Conservation (phyloP, 1,140 invertebrate species). For the Aphelenchoides fujianensis region DNA sequence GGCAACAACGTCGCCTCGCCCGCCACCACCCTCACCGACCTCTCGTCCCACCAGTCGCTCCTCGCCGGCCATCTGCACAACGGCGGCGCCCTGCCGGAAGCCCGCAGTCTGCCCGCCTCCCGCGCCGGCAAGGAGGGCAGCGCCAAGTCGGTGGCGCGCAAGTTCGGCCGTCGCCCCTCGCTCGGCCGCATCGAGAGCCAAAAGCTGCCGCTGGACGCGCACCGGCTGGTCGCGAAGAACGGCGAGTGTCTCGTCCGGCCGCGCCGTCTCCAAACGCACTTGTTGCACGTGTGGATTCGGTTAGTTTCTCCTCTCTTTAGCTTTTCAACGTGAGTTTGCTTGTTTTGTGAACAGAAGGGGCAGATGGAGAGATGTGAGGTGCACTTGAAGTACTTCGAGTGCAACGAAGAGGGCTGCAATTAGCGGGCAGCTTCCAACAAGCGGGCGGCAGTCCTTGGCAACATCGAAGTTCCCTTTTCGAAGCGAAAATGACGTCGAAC, state of each 20-base stretch:
- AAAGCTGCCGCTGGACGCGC: background rate
- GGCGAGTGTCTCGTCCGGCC: slow-evolving; percentile 52
- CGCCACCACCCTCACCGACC: background rate
- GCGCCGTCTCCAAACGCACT: background rate
- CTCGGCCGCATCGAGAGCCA: background rate
- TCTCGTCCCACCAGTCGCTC: background rate
- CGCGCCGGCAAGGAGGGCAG: background rate
- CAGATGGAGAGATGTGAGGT: no score
- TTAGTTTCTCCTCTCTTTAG: background rate
- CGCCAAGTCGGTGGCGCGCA: background rate
- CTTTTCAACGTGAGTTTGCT: no score
- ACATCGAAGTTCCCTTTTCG: no score
- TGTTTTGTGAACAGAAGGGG: no score
- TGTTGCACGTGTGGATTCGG: background rate
- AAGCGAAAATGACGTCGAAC: no score
- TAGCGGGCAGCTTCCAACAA: no score
- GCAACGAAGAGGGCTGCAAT: no score
- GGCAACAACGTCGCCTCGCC: background rate
- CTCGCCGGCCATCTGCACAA: background rate
- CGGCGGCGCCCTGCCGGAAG: background rate
- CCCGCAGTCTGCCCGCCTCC: background rate
- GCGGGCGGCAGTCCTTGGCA: no score
- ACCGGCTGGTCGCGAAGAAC: slow-evolving; percentile 43
- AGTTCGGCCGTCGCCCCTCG: background rate
- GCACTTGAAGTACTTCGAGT: no score